Conservation (phyloP, 2,113 vertebrate genomes). For the Arenaria interpres region DNA sequence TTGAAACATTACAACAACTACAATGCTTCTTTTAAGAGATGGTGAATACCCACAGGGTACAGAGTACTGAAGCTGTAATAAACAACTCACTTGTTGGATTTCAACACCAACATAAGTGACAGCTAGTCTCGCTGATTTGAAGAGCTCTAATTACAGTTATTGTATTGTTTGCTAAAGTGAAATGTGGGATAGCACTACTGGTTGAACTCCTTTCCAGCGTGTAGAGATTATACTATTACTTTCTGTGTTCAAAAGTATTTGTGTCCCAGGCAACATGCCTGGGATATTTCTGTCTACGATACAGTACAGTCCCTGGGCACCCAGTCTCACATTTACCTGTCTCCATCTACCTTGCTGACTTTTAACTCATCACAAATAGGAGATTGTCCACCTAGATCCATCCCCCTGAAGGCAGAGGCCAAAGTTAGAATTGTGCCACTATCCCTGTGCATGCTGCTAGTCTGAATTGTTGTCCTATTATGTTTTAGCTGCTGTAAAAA, state of each 20-base stretch:
- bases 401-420: background rate
- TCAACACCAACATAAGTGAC: background rate
- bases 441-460: background rate
- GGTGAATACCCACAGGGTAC: background rate
- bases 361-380: background rate
- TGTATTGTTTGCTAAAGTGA: background rate
- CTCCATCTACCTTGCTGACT: background rate
- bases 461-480: background rate
- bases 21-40: background rate
- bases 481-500: background rate
- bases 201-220: background rate
- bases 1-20: background rate
- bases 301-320: background rate
- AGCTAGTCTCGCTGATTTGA: background rate
- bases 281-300: background rate
- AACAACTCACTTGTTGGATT: background rate
- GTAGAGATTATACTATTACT: background rate
- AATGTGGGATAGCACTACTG: background rate
- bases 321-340: background rate
- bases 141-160: background rate
- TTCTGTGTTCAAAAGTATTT: background rate
- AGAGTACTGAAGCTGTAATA: background rate
- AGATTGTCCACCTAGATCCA: background rate
- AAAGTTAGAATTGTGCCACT: background rate
- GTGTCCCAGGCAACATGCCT: background rate